Conservation (phyloP, 2,888 invertebrate genomes). For the Nephrotoma appendiculata region DNA sequence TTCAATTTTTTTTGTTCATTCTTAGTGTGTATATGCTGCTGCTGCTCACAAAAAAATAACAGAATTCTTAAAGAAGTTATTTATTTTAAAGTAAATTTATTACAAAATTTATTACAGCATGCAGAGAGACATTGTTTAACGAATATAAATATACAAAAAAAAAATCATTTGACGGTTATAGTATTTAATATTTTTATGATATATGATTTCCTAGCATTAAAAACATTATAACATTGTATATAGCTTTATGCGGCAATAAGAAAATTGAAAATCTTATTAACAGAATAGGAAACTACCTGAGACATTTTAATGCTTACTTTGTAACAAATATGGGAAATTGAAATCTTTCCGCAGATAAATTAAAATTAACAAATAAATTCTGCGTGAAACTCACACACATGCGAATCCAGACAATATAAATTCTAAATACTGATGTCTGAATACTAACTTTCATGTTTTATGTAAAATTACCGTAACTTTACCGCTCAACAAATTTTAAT, state of each 20-base stretch:
- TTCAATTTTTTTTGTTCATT: not conserved
- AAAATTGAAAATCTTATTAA: not conserved
- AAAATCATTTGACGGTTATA: not conserved
- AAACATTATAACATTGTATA: not conserved
- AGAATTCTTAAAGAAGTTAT: not conserved
- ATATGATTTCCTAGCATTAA: not conserved
- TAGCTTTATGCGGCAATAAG: not conserved
- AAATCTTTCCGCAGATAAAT: too few species aligned
- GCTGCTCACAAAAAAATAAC: not conserved
- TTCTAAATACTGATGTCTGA: too few species aligned
- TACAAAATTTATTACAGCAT: constrained; percentile 1
- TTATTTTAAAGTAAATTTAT: not conserved
- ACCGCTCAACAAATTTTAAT: too few species aligned
- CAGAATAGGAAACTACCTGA: not conserved
- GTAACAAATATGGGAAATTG: too few species aligned
- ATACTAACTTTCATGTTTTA: too few species aligned
- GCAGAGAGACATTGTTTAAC: constrained; percentile 1
- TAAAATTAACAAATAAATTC: too few species aligned
- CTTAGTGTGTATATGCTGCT: not conserved
- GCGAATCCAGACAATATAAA: too few species aligned
- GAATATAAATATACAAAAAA: not conserved
- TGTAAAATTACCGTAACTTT: too few species aligned
- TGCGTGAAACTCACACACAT: too few species aligned
- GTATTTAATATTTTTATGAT: not conserved
- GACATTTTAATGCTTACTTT: too few species aligned